These are phyloP conservation scores for Dromius quadrimaculatus DNA, from an alignment of 2,888 invertebrate species.

Conservation along the genomic window DNA sequence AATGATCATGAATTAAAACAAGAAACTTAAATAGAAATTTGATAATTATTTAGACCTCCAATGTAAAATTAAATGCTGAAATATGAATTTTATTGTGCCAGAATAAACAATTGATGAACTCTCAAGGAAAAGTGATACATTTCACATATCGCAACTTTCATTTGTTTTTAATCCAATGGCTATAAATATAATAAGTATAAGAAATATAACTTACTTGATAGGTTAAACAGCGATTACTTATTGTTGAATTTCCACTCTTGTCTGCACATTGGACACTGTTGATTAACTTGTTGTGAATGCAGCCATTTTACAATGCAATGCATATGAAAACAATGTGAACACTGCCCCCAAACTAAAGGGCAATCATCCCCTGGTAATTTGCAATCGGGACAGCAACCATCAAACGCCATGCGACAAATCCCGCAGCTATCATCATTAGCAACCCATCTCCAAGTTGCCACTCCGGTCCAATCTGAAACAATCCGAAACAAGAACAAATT, in stretches of 20 bases:
- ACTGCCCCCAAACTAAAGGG: constrained; percentile 97
- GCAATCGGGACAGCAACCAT: constrained; percentile 98
- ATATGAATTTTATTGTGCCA: no score
- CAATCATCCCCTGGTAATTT: constrained; percentile 98
- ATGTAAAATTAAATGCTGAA: no score
- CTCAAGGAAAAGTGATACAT: constrained; percentile 4
- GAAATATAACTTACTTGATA: constrained; percentile 32
- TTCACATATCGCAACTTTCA: constrained; percentile 8
- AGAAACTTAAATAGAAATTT: constrained; percentile 6
- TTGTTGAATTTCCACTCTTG: constrained; percentile 99
- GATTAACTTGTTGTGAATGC: constrained; percentile 89
- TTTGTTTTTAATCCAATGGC: neutral
- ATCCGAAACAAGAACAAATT: no score
- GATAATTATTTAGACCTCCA: neutral
- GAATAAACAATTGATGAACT: neutral
- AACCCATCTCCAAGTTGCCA: constrained; percentile 99
- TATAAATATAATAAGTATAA: neutral
- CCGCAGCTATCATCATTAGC: constrained; percentile 99
- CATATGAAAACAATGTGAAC: constrained; percentile 99
- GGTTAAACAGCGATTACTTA: constrained; percentile 66
- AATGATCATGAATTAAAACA: constrained; percentile 6
- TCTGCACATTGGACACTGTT: constrained; percentile 96
- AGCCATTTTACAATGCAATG: constrained; percentile 99
- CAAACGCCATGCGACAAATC: constrained; percentile 99
- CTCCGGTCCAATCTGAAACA: constrained; percentile 87